Percentiles rank a stretch among this genome's conserved stretches.
phyloP scores from a whole-genome alignment of 1,140 invertebrate species.

The Bombus waltoni region DNA sequence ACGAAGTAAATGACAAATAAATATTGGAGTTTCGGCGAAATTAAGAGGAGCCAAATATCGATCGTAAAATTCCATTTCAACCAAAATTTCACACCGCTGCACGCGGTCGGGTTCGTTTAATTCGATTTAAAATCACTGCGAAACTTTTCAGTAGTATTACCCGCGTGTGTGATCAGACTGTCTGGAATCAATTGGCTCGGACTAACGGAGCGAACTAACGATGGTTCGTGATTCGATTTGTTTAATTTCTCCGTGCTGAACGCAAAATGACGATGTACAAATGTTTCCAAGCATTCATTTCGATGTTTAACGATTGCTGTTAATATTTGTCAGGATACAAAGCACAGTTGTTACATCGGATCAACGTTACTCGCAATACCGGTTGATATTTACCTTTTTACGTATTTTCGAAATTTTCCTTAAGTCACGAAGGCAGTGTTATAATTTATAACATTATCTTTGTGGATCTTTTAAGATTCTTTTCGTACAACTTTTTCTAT shows the following conservation, averaged over 20 bases:
- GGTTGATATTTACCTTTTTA: no score
- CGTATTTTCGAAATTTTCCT: no score
- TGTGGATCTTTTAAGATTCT: no score
- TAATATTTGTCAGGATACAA: no score
- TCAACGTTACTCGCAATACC: no score
- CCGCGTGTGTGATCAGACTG: background rate
- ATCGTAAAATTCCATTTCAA: background rate
- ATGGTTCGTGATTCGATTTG: background rate
- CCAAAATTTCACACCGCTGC: background rate
- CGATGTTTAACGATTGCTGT: no score
- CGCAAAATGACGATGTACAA: background rate
- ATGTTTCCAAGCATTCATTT: background rate
- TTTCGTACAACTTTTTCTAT: no score
- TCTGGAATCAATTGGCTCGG: background rate
- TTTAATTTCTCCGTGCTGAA: background rate
- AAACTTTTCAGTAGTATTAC: constrained; percentile 2
- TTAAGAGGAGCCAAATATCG: background rate
- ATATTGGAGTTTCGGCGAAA: background rate
- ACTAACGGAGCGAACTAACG: background rate
- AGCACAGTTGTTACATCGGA: no score
- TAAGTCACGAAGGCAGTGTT: no score
- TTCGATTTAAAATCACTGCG: background rate
- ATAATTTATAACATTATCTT: no score
- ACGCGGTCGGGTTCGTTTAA: background rate
- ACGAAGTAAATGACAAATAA: background rate